Evolutionary conservation across 2,888 invertebrate species (phyloP), one percentile per base, ranked within the genome.

Genomic region (Hemistola chrysoprasaria): DNA sequence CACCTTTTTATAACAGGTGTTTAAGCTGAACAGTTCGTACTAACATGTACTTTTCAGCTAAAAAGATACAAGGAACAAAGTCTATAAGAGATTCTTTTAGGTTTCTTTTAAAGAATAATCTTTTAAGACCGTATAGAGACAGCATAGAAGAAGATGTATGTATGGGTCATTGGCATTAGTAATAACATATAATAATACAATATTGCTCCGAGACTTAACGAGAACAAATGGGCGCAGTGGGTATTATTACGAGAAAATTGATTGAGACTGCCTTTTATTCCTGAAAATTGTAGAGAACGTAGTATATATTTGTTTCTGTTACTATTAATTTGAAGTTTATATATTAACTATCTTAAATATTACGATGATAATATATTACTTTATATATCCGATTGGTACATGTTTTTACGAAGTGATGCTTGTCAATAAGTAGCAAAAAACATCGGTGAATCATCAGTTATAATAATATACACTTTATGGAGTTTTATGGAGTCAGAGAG

Each of bases 151-250:
- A 2, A 2, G 4, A 4, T 16, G 16, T 16, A 16, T 36, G 59
- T 2, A 56, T 50, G 56, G 67, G 73, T 77, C 73, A 73, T 63
- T 62, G 65, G 59, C 67, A 55, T 55, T 54, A 26, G 59, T 77
- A 69, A 76, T 71, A 60, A 71, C 59, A 56, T 55, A 54, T 64
- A 62, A 66, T 68, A 61, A 68, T 47, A 50, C 40, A 45, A 45
- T 46, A 59, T 49, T 52, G 56, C 51, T 58, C 61, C 53, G 59
- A 64, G 42, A 43, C 34, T 27, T 40, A 43, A 48, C 45, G 35
- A 46, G 45, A 23, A 42, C 27, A 45, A 37, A 40, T 23, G 33
- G 28, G 21, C 40, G 35, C 32, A 37, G 28, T 36, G 40, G 32
- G 30, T 32, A 16, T n/a, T n/a, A 34, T 22, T 35, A 25, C 11